Evolutionary conservation across 2,113 vertebrate species (phyloP), one percentile per base, ranked within the genome.

Genomic region (Alosa alosa): DNA sequence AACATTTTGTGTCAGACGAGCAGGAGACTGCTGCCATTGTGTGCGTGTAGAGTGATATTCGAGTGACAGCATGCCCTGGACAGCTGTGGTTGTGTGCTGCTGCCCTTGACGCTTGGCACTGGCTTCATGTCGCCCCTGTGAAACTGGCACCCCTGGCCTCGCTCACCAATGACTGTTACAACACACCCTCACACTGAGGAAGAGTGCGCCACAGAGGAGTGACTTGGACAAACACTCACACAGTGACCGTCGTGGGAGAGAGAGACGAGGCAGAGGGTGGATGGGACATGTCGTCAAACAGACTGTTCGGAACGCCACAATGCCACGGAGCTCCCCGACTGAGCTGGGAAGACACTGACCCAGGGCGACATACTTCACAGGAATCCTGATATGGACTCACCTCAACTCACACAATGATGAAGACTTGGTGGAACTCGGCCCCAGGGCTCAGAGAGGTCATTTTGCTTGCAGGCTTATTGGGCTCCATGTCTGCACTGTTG

Each of bases 31-130:
- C n/a, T 13, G 64, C 64, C 31, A 72, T 72, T 72, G 64, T 72
- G 64, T 72, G n/a, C 1, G 60, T 64, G 64, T 36, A 11, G 64
- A 72, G 64, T 72, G 64, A 36, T 72, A 72, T 31, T 36, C 36
- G 64, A 72, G 25, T 72, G 64, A 72, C 64, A 72, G 31, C 64
- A 72, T 72, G 64, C n/a, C 64, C n/a, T 15, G n/a, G 64, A 72
- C 64, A 72, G 64, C 64, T 72, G 64, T 72, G 64, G 25, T 36
- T 72, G n/a, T 36, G 64, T 36, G 64, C 64, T 72, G 25, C 64
- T 72, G 64, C 10, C 64, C 64, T 72, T 72, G 64, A 72, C 64
- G 64, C 64, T 72, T 72, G 64, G 64, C 64, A 72, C 64, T 72
- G 64, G n/a, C 25, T 72, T 31, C 64, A 25, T 31, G 8, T 6